A percentile compares a stretch with the other conserved stretches of the same genome.
These are phyloP conservation scores for Fratercula arctica DNA, from an alignment of 2,797 vertebrate species.

Conservation along the genomic window DNA sequence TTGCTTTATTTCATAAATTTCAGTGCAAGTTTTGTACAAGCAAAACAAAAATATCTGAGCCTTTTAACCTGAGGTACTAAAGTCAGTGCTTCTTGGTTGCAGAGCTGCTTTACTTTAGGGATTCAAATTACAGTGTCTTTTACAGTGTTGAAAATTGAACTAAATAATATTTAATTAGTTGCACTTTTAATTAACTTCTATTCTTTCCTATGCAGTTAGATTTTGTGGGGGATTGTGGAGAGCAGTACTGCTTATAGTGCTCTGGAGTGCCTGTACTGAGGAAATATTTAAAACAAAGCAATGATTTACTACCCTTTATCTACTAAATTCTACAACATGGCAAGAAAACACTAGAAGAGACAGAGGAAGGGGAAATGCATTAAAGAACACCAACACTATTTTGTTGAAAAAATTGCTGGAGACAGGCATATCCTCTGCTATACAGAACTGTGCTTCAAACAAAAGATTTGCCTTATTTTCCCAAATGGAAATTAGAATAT, in stretches of 20 bases:
- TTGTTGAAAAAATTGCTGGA: not conserved
- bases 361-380: not conserved
- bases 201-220: not conserved
- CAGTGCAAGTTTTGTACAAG: not conserved
- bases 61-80: not conserved
- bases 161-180: not conserved
- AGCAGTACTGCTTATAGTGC: not conserved
- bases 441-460: not conserved
- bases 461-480: constrained; percentile 26
- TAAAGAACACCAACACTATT: not conserved
- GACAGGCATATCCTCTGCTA: not conserved
- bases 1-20: not conserved
- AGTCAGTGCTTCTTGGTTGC: not conserved
- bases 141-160: not conserved
- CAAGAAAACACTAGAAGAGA: not conserved
- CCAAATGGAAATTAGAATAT: not conserved
- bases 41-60: not conserved
- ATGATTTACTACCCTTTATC: not conserved
- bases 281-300: not conserved
- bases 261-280: not conserved
- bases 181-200: not conserved
- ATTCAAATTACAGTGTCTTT: not conserved
- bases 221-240: not conserved
- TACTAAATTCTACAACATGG: not conserved
- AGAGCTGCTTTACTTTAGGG: not conserved